These are phyloP conservation scores for Sciurus carolinensis DNA, from an alignment of 2,797 vertebrate genomes.

Conservation along the genomic window DNA sequence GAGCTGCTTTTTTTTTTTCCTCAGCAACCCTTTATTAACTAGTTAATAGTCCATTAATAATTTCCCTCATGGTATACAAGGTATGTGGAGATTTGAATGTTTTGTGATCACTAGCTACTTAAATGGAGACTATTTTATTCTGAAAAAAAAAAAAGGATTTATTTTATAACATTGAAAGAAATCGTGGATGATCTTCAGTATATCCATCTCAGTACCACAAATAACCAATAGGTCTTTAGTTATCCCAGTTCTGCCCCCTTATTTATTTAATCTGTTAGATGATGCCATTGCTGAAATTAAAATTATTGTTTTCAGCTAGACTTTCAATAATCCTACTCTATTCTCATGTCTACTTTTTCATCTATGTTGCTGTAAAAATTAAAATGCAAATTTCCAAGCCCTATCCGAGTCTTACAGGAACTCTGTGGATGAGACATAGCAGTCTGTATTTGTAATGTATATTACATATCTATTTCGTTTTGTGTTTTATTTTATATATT, in stretches of 20 bases:
- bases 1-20: not conserved
- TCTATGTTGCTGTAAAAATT: not conserved
- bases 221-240: not conserved
- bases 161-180: not conserved
- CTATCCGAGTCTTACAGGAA: not conserved
- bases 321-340: not conserved
- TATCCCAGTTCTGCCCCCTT: not conserved
- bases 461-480: not conserved
- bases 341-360: not conserved
- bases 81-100: slow-evolving; percentile 32
- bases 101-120: not conserved
- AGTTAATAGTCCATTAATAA: not conserved
- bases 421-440: not conserved
- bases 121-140: not conserved
- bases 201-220: not conserved
- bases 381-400: not conserved
- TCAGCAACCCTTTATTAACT: not conserved
- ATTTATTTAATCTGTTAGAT: not conserved
- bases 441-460: not conserved
- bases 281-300: not conserved
- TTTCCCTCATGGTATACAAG: not conserved
- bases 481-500: slow-evolving; percentile 31
- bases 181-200: not conserved
- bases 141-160: not conserved
- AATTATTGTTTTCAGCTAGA: not conserved